Base-by-base conservation (phyloP, 2,888 invertebrate species). In the Antheraea yamamai region DNA sequence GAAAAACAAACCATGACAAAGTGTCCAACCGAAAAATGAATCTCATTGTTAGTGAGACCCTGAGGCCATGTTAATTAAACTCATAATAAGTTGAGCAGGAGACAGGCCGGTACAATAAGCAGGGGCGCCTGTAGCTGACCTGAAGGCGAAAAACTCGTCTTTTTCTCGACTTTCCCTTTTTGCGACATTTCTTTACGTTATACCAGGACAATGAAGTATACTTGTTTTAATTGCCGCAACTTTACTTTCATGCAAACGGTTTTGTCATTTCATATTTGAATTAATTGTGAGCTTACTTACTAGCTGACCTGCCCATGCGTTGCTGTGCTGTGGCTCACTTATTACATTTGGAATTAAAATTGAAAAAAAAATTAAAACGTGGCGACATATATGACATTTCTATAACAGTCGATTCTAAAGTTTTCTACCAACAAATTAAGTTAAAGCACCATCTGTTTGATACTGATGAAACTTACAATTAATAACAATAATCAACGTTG, bases 21-120 rank as follows among this genome's bases (percentile, higher is more conserved):
- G 39, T 70, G 70, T 70, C 70, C 39, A 39, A 12, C 18, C 70
- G 70, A 70, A 68, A 68, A 68, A 68, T 68, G 70, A 70, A 70
- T 20, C 20, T 39, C 35, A 70, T 77, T 82, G 79, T 85, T 84
- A 20, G 85, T 81, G 80, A 73, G 77, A 77, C 74, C 72, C 73
- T 77, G 74, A 79, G 80, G 81, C 78, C 75, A 76, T 80, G 81
- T 84, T 88, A 88, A 88, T 88, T 87, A 87, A 87, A 85, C 86
- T 83, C 81, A 84, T 83, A 84, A 85, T 85, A 86, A 87, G 81
- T 85, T 83, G 85, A 84, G 85, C 81, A 84, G 84, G 78, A 82
- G 82, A 78, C 84, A 84, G 78, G 82, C 82, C 76, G 77, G 78
- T 81, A 84, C 84, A 85, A 85, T 85, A 82, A 83, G 83, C 85